phyloP scores from a whole-genome alignment of 2,888 invertebrate species.

The Julus scanicus region DNA sequence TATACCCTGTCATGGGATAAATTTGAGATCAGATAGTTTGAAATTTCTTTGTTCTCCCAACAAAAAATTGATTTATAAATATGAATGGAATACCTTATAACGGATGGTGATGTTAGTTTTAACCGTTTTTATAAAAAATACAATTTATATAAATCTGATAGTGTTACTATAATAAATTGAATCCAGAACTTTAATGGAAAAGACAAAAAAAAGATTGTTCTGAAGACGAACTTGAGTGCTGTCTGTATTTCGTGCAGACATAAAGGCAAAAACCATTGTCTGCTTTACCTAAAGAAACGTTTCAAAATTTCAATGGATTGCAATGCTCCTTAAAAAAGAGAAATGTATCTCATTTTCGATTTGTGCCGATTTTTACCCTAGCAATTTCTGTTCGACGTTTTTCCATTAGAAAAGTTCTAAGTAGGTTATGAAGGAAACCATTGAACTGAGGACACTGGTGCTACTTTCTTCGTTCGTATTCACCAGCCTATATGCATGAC shows the following conservation, averaged over 20 bases:
- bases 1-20: too few species aligned
- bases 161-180: background rate
- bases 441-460: background rate
- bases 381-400: background rate
- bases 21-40: too few species aligned
- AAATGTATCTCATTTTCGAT: too few species aligned
- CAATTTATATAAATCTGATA: too few species aligned
- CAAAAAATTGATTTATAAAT: too few species aligned
- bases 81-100: too few species aligned
- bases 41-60: too few species aligned
- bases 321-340: background rate
- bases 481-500: conserved; percentile 6
- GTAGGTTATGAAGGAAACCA: background rate
- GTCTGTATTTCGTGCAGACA: background rate
- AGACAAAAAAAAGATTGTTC: background rate
- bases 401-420: conserved; percentile 22
- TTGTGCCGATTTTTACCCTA: too few species aligned
- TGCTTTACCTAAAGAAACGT: background rate
- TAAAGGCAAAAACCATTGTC: background rate
- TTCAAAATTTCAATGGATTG: too few species aligned
- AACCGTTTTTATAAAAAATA: too few species aligned
- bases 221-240: background rate
- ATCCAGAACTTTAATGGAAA: background rate
- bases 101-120: too few species aligned
- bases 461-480: background rate